Evolutionary conservation across 2,113 vertebrate genomes (phyloP).

Genomic region (Tapirus terrestris): DNA sequence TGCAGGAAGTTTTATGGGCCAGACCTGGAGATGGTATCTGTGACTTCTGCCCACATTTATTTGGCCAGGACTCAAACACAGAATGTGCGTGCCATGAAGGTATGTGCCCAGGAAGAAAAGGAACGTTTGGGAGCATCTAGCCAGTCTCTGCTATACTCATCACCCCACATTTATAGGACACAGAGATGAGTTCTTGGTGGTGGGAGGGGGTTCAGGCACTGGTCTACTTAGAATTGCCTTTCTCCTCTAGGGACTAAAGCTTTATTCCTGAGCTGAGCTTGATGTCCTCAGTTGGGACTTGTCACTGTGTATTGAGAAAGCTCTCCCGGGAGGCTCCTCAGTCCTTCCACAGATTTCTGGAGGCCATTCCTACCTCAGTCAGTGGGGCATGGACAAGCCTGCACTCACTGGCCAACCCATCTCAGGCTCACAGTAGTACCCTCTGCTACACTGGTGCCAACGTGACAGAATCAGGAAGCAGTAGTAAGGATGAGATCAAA

Average conservation of each 20-base stretch:
- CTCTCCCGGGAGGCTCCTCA: neutral
- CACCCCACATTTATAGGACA: neutral
- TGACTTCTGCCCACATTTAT: neutral
- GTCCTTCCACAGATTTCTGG: neutral
- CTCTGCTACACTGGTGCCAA: neutral
- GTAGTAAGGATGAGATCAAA: neutral
- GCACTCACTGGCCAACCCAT: neutral
- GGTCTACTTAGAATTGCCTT: neutral
- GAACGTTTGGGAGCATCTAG: neutral
- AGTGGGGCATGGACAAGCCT: neutral
- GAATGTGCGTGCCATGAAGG: neutral
- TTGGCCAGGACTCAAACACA: neutral
- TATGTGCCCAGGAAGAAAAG: neutral
- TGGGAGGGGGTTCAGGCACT: neutral
- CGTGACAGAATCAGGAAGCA: neutral
- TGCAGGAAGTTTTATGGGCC: neutral
- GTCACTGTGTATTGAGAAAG: neutral
- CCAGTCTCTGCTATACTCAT: neutral
- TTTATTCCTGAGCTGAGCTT: neutral
- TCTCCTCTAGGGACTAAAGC: neutral
- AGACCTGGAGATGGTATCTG: neutral
- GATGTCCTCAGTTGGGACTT: neutral
- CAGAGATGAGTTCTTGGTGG: neutral
- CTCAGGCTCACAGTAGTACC: neutral
- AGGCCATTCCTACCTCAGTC: neutral